These are phyloP conservation scores for Tineola bisselliella DNA, from an alignment of 2,888 invertebrate species.

Conservation along the genomic window DNA sequence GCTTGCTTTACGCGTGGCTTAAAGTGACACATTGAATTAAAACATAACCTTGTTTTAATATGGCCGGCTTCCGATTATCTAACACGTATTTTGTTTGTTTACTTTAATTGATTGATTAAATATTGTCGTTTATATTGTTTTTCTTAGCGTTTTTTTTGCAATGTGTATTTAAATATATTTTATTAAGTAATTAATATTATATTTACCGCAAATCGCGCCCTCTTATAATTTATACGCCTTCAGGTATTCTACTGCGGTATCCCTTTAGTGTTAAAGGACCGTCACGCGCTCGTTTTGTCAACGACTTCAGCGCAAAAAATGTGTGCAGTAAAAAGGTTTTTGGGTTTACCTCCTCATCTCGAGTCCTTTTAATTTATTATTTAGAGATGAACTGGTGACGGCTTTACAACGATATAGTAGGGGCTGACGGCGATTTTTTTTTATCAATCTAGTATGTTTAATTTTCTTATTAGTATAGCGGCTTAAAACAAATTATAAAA, in stretches of 20 bases:
- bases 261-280: constrained; percentile 19
- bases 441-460: too few relatives aligned
- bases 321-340: constrained; percentile 21
- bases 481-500: too few relatives aligned
- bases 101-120: too few relatives aligned
- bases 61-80: too few relatives aligned
- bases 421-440: too few relatives aligned
- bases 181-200: too few relatives aligned
- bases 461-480: too few relatives aligned
- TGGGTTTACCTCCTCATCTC: constrained; percentile 15
- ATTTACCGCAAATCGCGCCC: constrained; percentile 10
- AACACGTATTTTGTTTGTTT: too few relatives aligned
- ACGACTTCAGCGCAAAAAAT: constrained; percentile 18
- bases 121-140: too few relatives aligned
- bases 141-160: too few relatives aligned
- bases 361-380: constrained; percentile 8
- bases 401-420: background rate
- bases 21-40: background rate
- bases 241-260: constrained; percentile 21
- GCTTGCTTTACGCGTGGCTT: constrained; percentile 13
- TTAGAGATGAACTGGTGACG: background rate
- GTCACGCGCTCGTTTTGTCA: constrained; percentile 15
- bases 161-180: too few relatives aligned
- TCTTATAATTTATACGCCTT: constrained; percentile 11
- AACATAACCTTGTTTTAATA: background rate